Percentiles rank a stretch among this genome's conserved stretches.
These are phyloP conservation scores for Eremobia ochroleuca DNA, from an alignment of 2,888 invertebrate genomes.

Conservation along the genomic window DNA sequence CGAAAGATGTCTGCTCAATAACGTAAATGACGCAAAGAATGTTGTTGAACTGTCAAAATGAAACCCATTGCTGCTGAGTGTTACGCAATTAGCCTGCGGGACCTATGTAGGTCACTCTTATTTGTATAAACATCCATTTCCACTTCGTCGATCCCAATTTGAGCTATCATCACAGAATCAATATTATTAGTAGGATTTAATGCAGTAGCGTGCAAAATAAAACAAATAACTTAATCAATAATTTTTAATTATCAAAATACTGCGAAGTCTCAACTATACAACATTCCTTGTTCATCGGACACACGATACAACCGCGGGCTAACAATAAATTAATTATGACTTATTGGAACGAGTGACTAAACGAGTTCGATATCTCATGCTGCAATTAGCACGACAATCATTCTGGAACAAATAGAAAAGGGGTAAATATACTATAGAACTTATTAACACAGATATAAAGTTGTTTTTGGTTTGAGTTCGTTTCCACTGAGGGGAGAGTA, in stretches of 20 bases:
- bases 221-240: constrained; percentile 41
- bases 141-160: not conserved
- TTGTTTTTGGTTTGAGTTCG: not conserved
- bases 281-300: constrained; percentile 73
- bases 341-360: constrained; percentile 74
- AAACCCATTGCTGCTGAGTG: too few relatives aligned
- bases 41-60: too few relatives aligned
- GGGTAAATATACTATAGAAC: constrained; percentile 14
- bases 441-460: not conserved
- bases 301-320: constrained; percentile 63
- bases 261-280: constrained; percentile 74
- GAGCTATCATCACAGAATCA: not conserved
- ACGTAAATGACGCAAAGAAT: too few relatives aligned
- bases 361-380: constrained; percentile 76
- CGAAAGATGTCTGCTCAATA: too few relatives aligned
- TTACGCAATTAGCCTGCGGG: too few relatives aligned
- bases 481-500: not conserved
- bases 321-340: constrained; percentile 77
- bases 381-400: constrained; percentile 89
- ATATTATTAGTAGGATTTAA: not conserved
- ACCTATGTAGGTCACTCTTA: too few relatives aligned
- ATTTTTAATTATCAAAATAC: constrained; percentile 85
- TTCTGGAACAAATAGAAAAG: constrained; percentile 82
- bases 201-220: not conserved
- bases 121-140: too few relatives aligned